phyloP scores from a whole-genome alignment of 2,113 vertebrate genomes.

The Dromas ardeola region DNA sequence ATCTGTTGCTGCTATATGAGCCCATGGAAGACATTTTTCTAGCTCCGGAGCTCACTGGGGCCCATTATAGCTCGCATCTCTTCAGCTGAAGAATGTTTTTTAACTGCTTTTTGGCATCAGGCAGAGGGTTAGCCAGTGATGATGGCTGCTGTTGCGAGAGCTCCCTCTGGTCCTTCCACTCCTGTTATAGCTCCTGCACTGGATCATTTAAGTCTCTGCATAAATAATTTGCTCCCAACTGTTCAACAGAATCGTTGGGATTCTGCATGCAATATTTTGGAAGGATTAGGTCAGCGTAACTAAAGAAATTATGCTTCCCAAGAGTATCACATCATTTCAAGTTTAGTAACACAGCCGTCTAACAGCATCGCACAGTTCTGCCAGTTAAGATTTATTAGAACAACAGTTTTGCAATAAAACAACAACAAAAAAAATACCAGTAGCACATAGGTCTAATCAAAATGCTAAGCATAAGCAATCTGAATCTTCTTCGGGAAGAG shows the following conservation, averaged over 20 bases:
- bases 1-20: not conserved
- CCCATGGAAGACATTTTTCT: not conserved
- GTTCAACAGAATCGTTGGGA: not conserved
- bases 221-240: not conserved
- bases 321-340: not conserved
- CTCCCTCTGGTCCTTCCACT: not conserved
- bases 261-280: not conserved
- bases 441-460: not conserved
- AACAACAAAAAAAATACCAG: not conserved
- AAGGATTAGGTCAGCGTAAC: constrained; percentile 24
- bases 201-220: not conserved
- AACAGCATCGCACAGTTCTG: not conserved
- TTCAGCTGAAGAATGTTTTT: not conserved
- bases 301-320: constrained; percentile 14
- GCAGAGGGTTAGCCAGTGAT: not conserved
- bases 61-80: not conserved
- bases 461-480: not conserved
- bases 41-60: not conserved
- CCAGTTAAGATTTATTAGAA: not conserved
- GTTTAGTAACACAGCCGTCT: not conserved
- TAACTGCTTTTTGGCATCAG: not conserved
- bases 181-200: not conserved
- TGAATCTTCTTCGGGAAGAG: not conserved
- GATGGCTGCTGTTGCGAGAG: not conserved
- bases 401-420: not conserved